phyloP scores from a whole-genome alignment of 2,888 invertebrate genomes.

The Parnassius mnemosyne region DNA sequence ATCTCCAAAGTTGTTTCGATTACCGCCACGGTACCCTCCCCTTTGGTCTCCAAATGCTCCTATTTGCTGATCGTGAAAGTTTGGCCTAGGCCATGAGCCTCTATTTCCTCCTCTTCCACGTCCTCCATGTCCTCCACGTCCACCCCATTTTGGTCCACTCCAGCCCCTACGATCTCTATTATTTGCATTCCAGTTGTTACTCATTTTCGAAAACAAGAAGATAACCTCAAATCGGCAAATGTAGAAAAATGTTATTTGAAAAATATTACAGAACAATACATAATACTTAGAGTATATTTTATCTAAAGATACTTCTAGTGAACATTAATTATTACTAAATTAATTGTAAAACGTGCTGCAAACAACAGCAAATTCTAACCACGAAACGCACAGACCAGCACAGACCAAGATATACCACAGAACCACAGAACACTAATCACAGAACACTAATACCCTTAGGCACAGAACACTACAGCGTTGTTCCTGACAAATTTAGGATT shows the following conservation, averaged over 20 bases:
- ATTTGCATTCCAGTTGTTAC: conserved; percentile 23
- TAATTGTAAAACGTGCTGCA: no score
- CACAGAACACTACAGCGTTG: no score
- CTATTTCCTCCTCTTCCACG: conserved; percentile 28
- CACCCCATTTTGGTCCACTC: conserved; percentile 25
- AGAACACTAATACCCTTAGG: no score
- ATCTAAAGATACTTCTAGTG: background rate
- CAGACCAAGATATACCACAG: no score
- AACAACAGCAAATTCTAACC: no score
- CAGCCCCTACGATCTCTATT: conserved; percentile 21
- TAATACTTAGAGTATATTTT: no score
- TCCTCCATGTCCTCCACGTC: conserved; percentile 21
- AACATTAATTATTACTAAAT: background rate
- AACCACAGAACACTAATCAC: no score
- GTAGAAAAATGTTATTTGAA: background rate
- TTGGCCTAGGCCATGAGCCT: conserved; percentile 21
- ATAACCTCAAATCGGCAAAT: conserved; percentile 20
- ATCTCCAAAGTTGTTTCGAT: conserved; percentile 14
- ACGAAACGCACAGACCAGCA: no score
- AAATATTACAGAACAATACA: no score
- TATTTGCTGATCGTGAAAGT: conserved; percentile 10
- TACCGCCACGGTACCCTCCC: conserved; percentile 22
- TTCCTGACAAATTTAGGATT: no score
- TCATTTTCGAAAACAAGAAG: conserved; percentile 20
- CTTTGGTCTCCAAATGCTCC: conserved; percentile 3